Base-by-base conservation (phyloP, 2,888 invertebrate genomes). In the Melieria crassipennis region DNA sequence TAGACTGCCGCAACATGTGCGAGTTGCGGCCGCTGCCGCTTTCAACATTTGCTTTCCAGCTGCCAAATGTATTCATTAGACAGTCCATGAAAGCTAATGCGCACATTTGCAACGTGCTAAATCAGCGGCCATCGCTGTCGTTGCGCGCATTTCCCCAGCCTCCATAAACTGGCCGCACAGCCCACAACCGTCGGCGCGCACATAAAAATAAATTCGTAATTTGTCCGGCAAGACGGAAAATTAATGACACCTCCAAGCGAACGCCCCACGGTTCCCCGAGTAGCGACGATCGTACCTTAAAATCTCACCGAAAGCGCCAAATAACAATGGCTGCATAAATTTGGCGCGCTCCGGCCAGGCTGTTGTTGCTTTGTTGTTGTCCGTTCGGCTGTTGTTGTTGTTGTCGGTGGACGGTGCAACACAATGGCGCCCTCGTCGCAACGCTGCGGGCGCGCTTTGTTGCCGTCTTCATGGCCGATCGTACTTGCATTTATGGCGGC, bases 321-420 rank as follows among this genome's bases (percentile, higher is more conserved):
- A 42, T 66, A 71, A 71, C 73, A 71, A 73, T 71, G 58, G 67
- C 56, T 5, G 55, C 73, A 70, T 73, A 73, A 73, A 73, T 73
- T 71, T 66, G 48, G 58, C n/a, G n/a, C n/a, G n/a, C n/a, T n/a
- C n/a, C n/a, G n/a, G n/a, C n/a, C n/a, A n/a, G n/a, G n/a, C 58
- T 16, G 65, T 47, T 43, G 43, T 11, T 48, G 13, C 30, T 16
- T 63, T n/a, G 9, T 52, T 43, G 6, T 64, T 45, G 6, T 60
- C 5, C 1, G n/a, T 42, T 61, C 45, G 16, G 2, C 16, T 16
- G 16, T 45, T 46, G 9, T 45, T n/a, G n/a, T 61, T 13, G 5
- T 46, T 4, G 7, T 61, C 42, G 6, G 30, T 30, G 7, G 6
- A 10, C n/a, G 11, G 47, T n/a, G 55, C 46, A 43, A 56, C 16